phyloP scores from a whole-genome alignment of 2,888 invertebrate species.

The Cenopis cana region DNA sequence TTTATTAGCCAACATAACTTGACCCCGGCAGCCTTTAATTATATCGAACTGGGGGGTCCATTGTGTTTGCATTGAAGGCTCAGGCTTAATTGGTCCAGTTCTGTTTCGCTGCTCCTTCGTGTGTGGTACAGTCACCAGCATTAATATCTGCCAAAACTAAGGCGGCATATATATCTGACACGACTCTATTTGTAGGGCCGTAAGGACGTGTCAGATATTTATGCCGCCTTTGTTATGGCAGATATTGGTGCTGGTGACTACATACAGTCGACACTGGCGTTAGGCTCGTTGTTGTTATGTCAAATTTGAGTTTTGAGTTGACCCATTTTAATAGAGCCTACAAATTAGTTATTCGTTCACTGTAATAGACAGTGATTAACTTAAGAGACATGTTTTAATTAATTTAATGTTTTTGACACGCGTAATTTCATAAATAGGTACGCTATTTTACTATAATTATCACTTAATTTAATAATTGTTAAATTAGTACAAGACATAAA shows the following conservation, averaged over 20 bases:
- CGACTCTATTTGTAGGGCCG: no score
- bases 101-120: slow-evolving; percentile 43
- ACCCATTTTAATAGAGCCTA: slow-evolving; percentile 6
- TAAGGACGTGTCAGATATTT: no score
- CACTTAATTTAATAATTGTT: neutral
- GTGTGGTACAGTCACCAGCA: slow-evolving; percentile 44
- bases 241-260: no score
- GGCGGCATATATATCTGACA: no score
- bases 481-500: neutral
- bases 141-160: no score
- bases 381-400: neutral
- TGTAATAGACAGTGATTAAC: no score
- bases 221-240: no score
- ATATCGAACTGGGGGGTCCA: slow-evolving; percentile 28
- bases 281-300: slow-evolving; percentile 1
- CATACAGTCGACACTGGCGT: slow-evolving; percentile 31
- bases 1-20: slow-evolving; percentile 40
- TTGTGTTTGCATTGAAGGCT: slow-evolving; percentile 41
- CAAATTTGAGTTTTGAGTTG: slow-evolving; percentile 27
- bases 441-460: neutral
- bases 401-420: neutral
- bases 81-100: slow-evolving; percentile 40
- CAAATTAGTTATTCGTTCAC: neutral
- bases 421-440: neutral
- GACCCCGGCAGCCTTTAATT: slow-evolving; percentile 41